A percentile compares a stretch with the other conserved stretches of the same genome.
These are phyloP conservation scores for Halocynthia roretzi DNA, from an alignment of 23 tunicate genomes.

Conservation along the genomic window DNA sequence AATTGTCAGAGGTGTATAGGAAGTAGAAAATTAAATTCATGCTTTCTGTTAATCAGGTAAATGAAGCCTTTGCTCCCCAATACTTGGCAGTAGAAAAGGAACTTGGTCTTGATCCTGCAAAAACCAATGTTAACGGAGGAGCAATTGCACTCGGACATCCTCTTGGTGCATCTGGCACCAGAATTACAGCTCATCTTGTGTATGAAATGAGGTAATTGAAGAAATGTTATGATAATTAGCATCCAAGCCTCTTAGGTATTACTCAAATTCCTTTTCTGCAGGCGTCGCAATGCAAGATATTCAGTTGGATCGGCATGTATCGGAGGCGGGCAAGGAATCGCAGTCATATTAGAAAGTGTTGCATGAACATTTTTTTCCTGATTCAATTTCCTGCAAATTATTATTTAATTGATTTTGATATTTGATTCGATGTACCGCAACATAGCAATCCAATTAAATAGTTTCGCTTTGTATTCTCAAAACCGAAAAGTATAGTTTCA, in stretches of 20 bases:
- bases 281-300: conserved; percentile 60
- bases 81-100: conserved; percentile 92
- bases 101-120: conserved; percentile 83
- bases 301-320: conserved; percentile 99
- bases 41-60: conserved; percentile 38
- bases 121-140: conserved; percentile 95
- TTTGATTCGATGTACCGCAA: no score
- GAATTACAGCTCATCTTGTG: conserved; percentile 97
- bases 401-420: no score
- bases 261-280: conserved; percentile 7
- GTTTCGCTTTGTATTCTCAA: no score
- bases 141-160: conserved; percentile 99
- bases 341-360: conserved; percentile 72
- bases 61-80: conserved; percentile 99
- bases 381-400: no score
- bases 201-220: conserved; percentile 57
- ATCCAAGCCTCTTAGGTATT: not conserved
- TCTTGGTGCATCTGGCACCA: conserved; percentile 97
- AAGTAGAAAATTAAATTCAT: not conserved
- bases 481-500: no score
- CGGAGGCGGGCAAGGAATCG: conserved; percentile 99
- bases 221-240: not conserved
- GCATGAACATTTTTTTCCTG: no score
- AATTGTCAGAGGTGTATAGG: not conserved
- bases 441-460: no score